Conservation (phyloP, 1,140 invertebrate species). For the Drosophila dunni region DNA sequence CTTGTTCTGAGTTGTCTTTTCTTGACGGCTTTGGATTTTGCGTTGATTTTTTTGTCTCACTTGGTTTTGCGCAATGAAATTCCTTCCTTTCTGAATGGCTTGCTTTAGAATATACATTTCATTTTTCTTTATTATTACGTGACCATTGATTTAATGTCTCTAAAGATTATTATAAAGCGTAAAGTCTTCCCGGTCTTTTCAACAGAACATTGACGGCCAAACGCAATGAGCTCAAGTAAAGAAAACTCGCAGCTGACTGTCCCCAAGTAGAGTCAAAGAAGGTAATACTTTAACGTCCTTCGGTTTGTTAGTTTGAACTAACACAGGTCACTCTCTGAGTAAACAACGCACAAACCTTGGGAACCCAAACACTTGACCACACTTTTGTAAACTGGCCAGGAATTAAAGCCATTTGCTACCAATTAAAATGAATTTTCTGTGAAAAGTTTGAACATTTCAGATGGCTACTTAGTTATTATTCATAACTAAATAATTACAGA, state of each 20-base stretch:
- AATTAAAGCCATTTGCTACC: conserved; percentile 59
- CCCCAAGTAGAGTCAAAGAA: too few relatives aligned
- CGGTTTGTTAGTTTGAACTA: neutral
- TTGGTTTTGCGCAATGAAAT: conserved; percentile 60
- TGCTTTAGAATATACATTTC: conserved; percentile 61
- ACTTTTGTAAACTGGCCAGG: conserved; percentile 23
- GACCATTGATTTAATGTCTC: conserved; percentile 63
- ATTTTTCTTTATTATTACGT: conserved; percentile 55
- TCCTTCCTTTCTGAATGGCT: conserved; percentile 54
- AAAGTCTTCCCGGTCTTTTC: neutral
- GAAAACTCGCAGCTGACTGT: too few relatives aligned
- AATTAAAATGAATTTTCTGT: conserved; percentile 70
- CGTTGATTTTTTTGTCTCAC: conserved; percentile 21
- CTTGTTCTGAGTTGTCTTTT: too few relatives aligned
- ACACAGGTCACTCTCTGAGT: neutral
- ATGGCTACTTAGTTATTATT: conserved; percentile 20
- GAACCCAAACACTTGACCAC: conserved; percentile 67
- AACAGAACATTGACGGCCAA: neutral
- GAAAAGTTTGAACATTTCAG: conserved; percentile 22
- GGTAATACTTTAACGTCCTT: conserved; percentile 35
- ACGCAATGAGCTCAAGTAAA: neutral
- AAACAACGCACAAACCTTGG: conserved; percentile 59
- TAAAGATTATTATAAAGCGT: conserved; percentile 33
- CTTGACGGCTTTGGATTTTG: neutral
- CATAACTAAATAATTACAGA: conserved; percentile 26